phyloP scores from a whole-genome alignment of 2,888 invertebrate species.

The Sinelater perroti region DNA sequence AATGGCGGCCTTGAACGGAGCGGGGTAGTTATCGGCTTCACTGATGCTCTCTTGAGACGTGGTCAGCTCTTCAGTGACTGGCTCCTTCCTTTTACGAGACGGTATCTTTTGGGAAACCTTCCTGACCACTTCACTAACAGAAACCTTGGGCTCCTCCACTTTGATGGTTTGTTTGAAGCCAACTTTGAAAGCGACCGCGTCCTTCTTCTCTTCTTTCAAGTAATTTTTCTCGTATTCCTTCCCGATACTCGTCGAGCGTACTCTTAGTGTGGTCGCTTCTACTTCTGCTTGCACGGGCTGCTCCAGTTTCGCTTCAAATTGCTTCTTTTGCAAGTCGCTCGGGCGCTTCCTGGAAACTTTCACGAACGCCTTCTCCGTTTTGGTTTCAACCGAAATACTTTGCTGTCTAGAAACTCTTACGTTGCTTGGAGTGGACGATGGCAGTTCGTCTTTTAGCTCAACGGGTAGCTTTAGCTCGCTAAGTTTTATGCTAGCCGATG shows the following conservation, averaged over 20 bases:
- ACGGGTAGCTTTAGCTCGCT: constrained; percentile 44
- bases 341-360: constrained; percentile 19
- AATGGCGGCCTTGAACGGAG: constrained; percentile 71
- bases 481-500: constrained; percentile 48
- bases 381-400: constrained; percentile 42
- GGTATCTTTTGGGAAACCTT: constrained; percentile 13
- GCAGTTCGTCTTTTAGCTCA: constrained; percentile 9
- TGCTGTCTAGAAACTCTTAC: constrained; percentile 27
- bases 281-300: background rate
- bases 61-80: constrained; percentile 26
- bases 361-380: constrained; percentile 41
- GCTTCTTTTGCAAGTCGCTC: background rate
- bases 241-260: background rate
- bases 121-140: constrained; percentile 28
- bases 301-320: background rate
- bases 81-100: constrained; percentile 9
- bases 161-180: constrained; percentile 1
- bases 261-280: background rate
- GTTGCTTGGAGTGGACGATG: constrained; percentile 16
- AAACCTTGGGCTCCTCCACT: constrained; percentile 8
- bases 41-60: constrained; percentile 65
- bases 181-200: constrained; percentile 6
- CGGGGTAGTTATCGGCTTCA: constrained; percentile 71
- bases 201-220: constrained; percentile 32
- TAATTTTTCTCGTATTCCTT: constrained; percentile 21